Conservation (phyloP, 2,797 vertebrate species). For the Channa striata region DNA sequence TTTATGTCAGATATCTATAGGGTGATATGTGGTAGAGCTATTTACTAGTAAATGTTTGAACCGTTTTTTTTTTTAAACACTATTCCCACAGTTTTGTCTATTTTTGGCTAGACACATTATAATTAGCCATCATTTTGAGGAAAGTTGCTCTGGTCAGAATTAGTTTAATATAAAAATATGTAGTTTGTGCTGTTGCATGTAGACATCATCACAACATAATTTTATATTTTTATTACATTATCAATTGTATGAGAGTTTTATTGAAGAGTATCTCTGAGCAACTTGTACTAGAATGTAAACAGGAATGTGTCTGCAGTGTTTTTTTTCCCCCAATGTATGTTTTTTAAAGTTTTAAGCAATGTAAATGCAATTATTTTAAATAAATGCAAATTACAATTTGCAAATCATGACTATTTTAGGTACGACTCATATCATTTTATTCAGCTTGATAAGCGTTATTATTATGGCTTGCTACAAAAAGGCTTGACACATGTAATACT, state of each 20-base stretch:
- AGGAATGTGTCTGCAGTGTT: slow-evolving; percentile 43
- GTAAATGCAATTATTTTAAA: slow-evolving; percentile 53
- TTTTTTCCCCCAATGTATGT: slow-evolving; percentile 17
- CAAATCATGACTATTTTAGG: slow-evolving; percentile 3
- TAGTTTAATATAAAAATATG: not conserved
- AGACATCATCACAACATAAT: not conserved
- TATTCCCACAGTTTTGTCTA: too few species aligned
- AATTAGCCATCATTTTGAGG: too few species aligned
- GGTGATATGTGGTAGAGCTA: not conserved
- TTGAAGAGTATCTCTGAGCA: slow-evolving; percentile 12
- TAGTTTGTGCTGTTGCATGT: not conserved
- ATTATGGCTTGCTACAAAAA: not conserved
- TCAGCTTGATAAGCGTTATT: not conserved
- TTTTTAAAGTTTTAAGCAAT: slow-evolving; percentile 40
- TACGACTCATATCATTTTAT: not conserved
- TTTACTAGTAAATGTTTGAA: not conserved
- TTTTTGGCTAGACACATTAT: too few species aligned
- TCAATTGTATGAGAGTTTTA: not conserved
- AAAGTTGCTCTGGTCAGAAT: not conserved
- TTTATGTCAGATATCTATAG: not conserved
- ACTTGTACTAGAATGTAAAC: slow-evolving; percentile 44
- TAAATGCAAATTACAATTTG: slow-evolving; percentile 55
- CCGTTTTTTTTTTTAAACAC: too few species aligned
- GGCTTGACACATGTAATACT: not conserved
- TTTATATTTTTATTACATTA: not conserved